Evolutionary conservation across 30 jellyfish, hydroid and myxozoan species (phyloP), one percentile per base, ranked within the genome.

Genomic region (Cassiopea andromeda): DNA sequence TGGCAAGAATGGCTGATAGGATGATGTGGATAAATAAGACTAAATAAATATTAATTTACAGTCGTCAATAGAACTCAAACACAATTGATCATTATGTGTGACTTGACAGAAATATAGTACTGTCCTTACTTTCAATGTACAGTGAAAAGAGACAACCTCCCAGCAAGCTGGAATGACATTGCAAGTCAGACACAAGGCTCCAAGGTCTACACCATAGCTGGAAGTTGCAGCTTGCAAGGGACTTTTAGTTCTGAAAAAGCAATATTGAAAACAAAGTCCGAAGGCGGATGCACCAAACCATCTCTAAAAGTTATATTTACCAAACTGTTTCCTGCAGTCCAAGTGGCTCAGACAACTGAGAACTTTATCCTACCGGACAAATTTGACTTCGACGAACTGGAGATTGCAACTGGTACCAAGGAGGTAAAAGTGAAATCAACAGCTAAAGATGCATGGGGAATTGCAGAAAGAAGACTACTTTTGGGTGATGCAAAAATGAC

Each of bases 341-440:
- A 71, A 7, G 80, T 89, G 4, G 48, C 47, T 19, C 78, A 46
- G 44, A 73, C 97, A 44, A 67, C 97, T 13, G 79, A 73, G 49
- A 38, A 73, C 14, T 89, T 89, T 69, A 89, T 89, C 75, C 13
- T 49, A 44, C 83, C 97, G 2, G 97, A 89, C 27, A 60, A 66
- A 14, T 89, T 78, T 81, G 73, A 80, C 66, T 49, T 89, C 8
- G 85, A 73, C 3, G 74, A 68, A 67, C 69, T 89, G 50, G 78
- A 59, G 47, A 67, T 89, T 15, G 92, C 6, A n/a, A 72, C 44
- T 50, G 58, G 61, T 16, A 76, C 79, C 38, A 81, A 89, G 58
- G 79, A 66, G 15, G 89, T 81, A 46, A 81, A 78, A 18, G 60
- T 89, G 14, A 70, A 57, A 46, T 76, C 77, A 6, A 43, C 69